Evolutionary conservation across 2,113 vertebrate species (phyloP).

Genomic region (Mellivora capensis): DNA sequence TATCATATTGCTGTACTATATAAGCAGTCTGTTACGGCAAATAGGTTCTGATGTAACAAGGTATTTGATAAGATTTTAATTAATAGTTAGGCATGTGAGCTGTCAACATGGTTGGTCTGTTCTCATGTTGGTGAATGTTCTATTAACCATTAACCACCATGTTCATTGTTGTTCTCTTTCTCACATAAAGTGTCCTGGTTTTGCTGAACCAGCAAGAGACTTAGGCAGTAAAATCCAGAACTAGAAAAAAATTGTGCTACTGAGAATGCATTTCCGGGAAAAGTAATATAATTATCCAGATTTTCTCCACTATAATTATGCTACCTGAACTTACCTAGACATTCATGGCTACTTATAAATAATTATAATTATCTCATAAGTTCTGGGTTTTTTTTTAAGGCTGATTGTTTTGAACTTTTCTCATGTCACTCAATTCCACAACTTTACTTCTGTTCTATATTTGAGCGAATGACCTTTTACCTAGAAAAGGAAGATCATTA

Average conservation of each 20-base stretch:
- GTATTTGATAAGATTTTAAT: slow-evolving; percentile 28
- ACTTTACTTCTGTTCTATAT: background rate
- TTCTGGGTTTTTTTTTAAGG: background rate
- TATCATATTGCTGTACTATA: background rate
- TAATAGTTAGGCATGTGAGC: background rate
- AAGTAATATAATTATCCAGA: background rate
- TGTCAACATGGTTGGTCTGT: slow-evolving; percentile 12
- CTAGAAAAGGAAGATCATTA: background rate
- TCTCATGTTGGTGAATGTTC: slow-evolving; percentile 5
- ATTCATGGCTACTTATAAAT: background rate
- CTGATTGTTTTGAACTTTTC: background rate
- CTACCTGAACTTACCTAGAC: background rate
- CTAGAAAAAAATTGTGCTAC: background rate
- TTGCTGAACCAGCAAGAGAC: background rate
- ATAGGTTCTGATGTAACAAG: background rate
- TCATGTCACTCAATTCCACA: background rate
- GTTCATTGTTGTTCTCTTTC: background rate
- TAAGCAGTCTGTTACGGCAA: background rate
- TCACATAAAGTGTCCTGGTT: background rate
- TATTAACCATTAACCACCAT: background rate
- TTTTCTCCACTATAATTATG: background rate
- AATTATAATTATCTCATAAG: background rate
- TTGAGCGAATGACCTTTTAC: background rate
- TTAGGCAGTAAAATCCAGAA: background rate
- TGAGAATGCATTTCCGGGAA: background rate